Evolutionary conservation across 2,888 invertebrate species (phyloP).

Genomic region (Chesias legatella): DNA sequence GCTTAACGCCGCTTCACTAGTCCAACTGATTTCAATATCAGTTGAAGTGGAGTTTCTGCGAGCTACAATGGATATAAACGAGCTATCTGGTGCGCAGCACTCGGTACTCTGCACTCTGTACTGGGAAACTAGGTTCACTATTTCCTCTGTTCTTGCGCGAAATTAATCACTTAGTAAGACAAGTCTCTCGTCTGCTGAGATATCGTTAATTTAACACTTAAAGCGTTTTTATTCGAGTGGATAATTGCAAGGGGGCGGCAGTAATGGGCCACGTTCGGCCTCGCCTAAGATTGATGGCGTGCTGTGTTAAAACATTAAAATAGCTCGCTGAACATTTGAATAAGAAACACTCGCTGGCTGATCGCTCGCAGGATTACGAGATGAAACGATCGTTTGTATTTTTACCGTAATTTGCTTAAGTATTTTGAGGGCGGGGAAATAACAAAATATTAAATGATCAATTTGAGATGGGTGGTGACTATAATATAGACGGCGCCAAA

Average conservation of each 20-base stretch:
- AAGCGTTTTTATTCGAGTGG: conserved; percentile 77
- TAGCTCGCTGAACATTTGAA: conserved; percentile 71
- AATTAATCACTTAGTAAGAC: conserved; percentile 72
- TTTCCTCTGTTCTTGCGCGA: conserved; percentile 42
- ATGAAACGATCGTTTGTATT: conserved; percentile 57
- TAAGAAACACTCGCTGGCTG: conserved; percentile 63
- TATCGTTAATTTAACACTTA: conserved; percentile 79
- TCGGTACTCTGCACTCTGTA: conserved; percentile 6
- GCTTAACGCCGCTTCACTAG: conserved; percentile 9
- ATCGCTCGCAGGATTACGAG: conserved; percentile 61
- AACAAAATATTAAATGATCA: conserved; percentile 26
- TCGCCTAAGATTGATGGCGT: conserved; percentile 72
- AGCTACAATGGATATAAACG: conserved; percentile 45
- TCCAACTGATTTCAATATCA: conserved; percentile 23
- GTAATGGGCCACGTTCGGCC: conserved; percentile 70
- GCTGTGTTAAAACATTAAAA: conserved; percentile 70
- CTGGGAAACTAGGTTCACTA: no score
- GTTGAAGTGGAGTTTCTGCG: conserved; percentile 18
- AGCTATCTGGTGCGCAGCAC: conserved; percentile 34
- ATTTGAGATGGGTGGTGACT: conserved; percentile 19
- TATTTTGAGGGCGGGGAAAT: conserved; percentile 11
- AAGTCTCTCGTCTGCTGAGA: conserved; percentile 64
- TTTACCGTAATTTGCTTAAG: conserved; percentile 32
- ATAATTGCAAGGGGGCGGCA: conserved; percentile 72
- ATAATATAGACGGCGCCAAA: conserved; percentile 17